Evolutionary conservation across 2,888 invertebrate species (phyloP).

Genomic region (Steromphala cineraria): DNA sequence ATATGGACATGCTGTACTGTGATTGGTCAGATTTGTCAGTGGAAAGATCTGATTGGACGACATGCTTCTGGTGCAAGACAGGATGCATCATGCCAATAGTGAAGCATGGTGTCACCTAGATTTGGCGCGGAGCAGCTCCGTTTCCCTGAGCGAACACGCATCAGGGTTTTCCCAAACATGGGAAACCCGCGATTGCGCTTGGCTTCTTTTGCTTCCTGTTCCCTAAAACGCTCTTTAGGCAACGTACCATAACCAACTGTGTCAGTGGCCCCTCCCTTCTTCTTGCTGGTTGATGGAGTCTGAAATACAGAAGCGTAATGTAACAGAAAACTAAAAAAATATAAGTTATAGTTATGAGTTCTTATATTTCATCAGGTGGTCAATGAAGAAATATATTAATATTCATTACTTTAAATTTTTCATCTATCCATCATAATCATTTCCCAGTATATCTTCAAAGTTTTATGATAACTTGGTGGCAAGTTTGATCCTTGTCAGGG

Average conservation of each 20-base stretch:
- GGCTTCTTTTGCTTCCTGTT: conserved; percentile 26
- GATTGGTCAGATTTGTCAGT: background rate
- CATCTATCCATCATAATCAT: too few species aligned
- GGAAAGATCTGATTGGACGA: background rate
- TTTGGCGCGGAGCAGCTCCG: conserved; percentile 92
- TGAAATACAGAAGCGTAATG: conserved; percentile 69
- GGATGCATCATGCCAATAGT: conserved; percentile 1
- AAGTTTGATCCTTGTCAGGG: too few species aligned
- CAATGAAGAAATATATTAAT: too few species aligned
- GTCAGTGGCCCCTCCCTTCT: conserved; percentile 33
- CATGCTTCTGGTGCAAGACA: background rate
- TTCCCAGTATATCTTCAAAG: too few species aligned
- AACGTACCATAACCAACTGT: conserved; percentile 68
- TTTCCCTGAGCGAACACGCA: conserved; percentile 78
- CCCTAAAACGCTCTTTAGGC: conserved; percentile 57
- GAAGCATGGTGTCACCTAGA: conserved; percentile 82
- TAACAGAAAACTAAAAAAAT: too few species aligned
- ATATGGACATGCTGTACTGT: background rate
- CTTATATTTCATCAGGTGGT: too few species aligned
- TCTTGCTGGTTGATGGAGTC: conserved; percentile 81
- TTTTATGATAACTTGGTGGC: too few species aligned
- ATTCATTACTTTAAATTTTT: too few species aligned
- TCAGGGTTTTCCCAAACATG: conserved; percentile 82
- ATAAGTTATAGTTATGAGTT: too few species aligned
- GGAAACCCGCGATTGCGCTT: conserved; percentile 59